Conservation (phyloP, 92 coral and sea anemone genomes). For the Phenganax subtilis region DNA sequence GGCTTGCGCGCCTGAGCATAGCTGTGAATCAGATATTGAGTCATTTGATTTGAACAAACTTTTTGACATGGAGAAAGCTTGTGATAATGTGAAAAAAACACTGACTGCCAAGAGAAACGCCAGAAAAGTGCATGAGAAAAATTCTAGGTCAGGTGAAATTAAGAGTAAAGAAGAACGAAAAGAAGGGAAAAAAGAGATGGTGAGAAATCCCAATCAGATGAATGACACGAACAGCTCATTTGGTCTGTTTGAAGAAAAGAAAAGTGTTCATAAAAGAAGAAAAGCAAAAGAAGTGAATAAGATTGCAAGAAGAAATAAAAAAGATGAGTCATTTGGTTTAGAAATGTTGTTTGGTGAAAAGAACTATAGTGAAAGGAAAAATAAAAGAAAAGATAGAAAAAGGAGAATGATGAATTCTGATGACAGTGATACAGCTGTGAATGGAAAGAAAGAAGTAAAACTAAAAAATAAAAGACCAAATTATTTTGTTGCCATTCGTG, state of each 20-base stretch:
- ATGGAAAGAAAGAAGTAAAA: constrained; percentile 36
- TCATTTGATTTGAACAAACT: constrained; percentile 28
- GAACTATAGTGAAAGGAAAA: constrained; percentile 6
- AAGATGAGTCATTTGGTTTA: constrained; percentile 28
- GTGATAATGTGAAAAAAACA: constrained; percentile 21
- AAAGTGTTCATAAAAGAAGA: constrained; percentile 33
- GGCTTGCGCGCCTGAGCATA: not conserved
- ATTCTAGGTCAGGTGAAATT: not conserved
- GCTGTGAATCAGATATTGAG: constrained; percentile 19
- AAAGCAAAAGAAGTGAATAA: constrained; percentile 39
- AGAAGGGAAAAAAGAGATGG: not conserved
- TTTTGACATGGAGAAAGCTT: constrained; percentile 37
- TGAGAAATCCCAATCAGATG: constrained; percentile 22
- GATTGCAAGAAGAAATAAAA: constrained; percentile 15
- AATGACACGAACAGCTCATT: constrained; percentile 37
- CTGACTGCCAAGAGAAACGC: not conserved
- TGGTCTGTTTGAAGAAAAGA: constrained; percentile 54
- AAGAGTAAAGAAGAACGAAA: not conserved
- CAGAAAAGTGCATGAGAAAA: not conserved
- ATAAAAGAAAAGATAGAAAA: constrained; percentile 32
- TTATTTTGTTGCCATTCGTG: constrained; percentile 79
- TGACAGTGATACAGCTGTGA: constrained; percentile 19
- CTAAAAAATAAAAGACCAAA: constrained; percentile 62
- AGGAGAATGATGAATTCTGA: not conserved
- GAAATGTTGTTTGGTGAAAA: constrained; percentile 39